A percentile compares a stretch with the other conserved stretches of the same genome.
phyloP scores from a whole-genome alignment of 2,888 invertebrate species.

The Mesoligia furuncula region DNA sequence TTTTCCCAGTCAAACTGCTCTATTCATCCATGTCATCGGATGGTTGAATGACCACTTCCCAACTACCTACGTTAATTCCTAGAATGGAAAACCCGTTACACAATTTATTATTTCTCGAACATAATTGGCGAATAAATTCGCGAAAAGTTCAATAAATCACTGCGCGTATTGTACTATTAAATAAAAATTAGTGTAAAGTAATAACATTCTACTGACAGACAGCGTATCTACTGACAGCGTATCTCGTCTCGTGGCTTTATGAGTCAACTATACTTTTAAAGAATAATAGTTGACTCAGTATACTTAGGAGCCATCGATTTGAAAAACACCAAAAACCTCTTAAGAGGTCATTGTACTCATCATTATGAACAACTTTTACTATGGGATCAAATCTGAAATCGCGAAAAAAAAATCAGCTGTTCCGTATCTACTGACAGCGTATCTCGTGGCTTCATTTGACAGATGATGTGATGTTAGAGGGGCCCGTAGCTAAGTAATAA shows the following conservation, averaged over 20 bases:
- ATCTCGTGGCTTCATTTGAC: constrained; percentile 11
- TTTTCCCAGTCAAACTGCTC: not conserved
- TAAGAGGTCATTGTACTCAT: too few relatives aligned
- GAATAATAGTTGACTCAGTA: too few relatives aligned
- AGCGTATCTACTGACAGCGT: not conserved
- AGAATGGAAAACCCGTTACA: constrained; percentile 1
- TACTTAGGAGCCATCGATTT: too few relatives aligned
- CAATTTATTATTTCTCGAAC: not conserved
- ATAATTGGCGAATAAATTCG: not conserved
- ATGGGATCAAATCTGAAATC: too few relatives aligned
- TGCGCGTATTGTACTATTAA: not conserved
- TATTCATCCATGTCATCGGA: too few relatives aligned
- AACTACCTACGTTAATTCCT: not conserved
- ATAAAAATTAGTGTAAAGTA: not conserved
- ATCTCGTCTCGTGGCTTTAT: constrained; percentile 18
- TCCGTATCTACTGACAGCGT: not conserved
- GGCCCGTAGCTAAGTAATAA: too few relatives aligned
- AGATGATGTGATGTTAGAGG: not conserved
- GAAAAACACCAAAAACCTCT: too few relatives aligned
- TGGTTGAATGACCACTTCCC: not conserved
- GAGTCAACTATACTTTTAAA: too few relatives aligned
- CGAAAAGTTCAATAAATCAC: constrained; percentile 26
- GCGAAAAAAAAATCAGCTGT: too few relatives aligned
- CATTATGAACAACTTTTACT: too few relatives aligned
- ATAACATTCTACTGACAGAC: not conserved